Base-by-base conservation (phyloP, 2,113 vertebrate species). In the Todiramphus saurophagus region DNA sequence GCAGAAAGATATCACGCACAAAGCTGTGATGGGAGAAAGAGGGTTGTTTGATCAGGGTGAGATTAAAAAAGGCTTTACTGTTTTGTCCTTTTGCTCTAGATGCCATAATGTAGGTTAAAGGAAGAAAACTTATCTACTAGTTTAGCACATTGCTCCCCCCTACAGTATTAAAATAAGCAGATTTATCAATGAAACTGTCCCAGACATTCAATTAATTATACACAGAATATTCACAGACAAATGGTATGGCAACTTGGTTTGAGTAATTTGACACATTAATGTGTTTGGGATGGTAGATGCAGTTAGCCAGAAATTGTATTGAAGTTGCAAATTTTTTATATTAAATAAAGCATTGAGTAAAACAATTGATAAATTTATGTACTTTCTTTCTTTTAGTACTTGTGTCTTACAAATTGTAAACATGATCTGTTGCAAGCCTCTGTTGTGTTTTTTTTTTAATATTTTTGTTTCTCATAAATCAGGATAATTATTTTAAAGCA, bases 21-120 rank as follows among this genome's bases (percentile, higher is more conserved):
- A 97, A 98, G 97, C 98, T 97, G 97, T 97, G 98, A 98, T 98
- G 98, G 98, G 98, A 98, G 98, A 97, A 97, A 89, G 97, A 96
- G 93, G 95, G 89, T 96, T 96, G 94, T 98, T 98, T 98, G 98
- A 99, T 99, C 98, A 98, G 98, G 92, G 77, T 93, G 96, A 99
- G 98, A 99, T 99, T 99, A 98, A 99, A 99, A 98, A 97, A 97
- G 97, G 98, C 98, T 98, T 98, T 98, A 96, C 97, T 97, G 97
- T 98, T 98, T 98, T 98, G 98, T 97, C 97, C 97, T 98, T 98
- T 98, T 98, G 94, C 97, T 97, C 92, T 97, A 94, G 96, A 98
- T 97, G 97, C 97, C 87, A 92, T 94, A 96, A 96, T 95, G 96
- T 91, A 97, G 97, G 94, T 96, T 95, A 93, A 94, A 94, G 96